Evolutionary conservation across 2,113 vertebrate species (phyloP), one percentile per base, ranked within the genome.

Genomic region (Neogobius melanostomus): DNA sequence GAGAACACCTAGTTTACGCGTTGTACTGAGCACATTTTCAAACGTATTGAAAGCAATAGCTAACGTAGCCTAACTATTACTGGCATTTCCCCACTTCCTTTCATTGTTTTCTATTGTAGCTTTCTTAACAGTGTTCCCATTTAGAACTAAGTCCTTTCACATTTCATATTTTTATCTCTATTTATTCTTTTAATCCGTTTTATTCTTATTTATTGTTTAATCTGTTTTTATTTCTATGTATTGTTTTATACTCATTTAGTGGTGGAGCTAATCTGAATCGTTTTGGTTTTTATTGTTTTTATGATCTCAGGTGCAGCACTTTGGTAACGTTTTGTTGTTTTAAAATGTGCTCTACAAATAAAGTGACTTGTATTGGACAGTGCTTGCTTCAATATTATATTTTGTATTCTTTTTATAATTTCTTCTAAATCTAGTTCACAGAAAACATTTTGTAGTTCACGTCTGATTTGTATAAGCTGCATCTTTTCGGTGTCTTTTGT

Each of bases 41-140:
- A 16, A 54, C 53, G 16, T 5, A 7, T 28, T 28, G 16, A 11
- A 28, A 4, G 53, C 17, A 21, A 4, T 51, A 14, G 11, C 49
- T 28, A 56, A 28, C 1, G 10, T 56, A 21, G 21, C 21, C 21
- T 21, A 8, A 8, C 11, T 15, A n/a, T 60, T 15, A 2, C 8
- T 45, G 59, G 42, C 9, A 61, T 61, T 61, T 61, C 59, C 42
- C 15, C 59, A n/a, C 59, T 61, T 61, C 59, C 59, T 61, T 14
- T 9, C 42, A 45, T 14, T 6, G 36, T 47, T 61, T 17, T 15
- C 14, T 61, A 1, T 9, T 48, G 45, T 68, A n/a, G 48, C 4
- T 14, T 17, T 28, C 11, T 3, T 36, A 36, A 4, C 28, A 0
- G 46, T 47, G 46, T 2, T 57, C 11, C 9, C 28, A 21, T 59